These are phyloP conservation scores for Nowickia ferox DNA, from an alignment of 2,888 invertebrate species.

Conservation along the genomic window DNA sequence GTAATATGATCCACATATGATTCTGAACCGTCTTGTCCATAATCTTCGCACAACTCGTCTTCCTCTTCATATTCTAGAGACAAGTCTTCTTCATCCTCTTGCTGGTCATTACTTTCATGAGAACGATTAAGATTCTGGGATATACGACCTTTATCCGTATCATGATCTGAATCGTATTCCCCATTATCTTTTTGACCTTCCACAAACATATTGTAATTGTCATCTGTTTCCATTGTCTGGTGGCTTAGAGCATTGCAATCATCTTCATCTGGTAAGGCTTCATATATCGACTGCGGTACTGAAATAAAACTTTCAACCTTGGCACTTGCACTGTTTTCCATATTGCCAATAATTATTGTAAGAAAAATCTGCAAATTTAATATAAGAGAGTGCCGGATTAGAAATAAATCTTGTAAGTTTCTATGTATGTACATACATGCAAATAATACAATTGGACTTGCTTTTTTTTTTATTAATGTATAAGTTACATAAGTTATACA, in stretches of 20 bases:
- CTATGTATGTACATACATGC: not conserved
- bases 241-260: constrained; percentile 8
- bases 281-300: constrained; percentile 78
- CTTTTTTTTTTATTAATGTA: constrained; percentile 28
- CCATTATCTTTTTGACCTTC: constrained; percentile 28
- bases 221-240: constrained; percentile 36
- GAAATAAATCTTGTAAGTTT: not conserved
- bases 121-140: not conserved
- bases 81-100: constrained; percentile 44
- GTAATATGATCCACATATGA: constrained; percentile 21
- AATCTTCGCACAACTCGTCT: constrained; percentile 52
- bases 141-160: constrained; percentile 13
- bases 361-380: constrained; percentile 45
- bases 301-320: constrained; percentile 50
- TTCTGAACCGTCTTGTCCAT: constrained; percentile 34
- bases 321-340: constrained; percentile 45
- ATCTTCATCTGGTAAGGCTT: constrained; percentile 62
- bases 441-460: not conserved
- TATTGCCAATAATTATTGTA: constrained; percentile 16
- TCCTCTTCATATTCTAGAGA: constrained; percentile 66
- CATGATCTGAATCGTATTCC: constrained; percentile 42
- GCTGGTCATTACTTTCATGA: not conserved
- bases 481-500: constrained; percentile 68
- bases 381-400: not conserved
- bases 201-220: constrained; percentile 30